Percentiles rank a stretch among this genome's conserved stretches.
These are phyloP conservation scores for Amaurobius ferox DNA, from an alignment of 2,888 invertebrate genomes.

Conservation along the genomic window DNA sequence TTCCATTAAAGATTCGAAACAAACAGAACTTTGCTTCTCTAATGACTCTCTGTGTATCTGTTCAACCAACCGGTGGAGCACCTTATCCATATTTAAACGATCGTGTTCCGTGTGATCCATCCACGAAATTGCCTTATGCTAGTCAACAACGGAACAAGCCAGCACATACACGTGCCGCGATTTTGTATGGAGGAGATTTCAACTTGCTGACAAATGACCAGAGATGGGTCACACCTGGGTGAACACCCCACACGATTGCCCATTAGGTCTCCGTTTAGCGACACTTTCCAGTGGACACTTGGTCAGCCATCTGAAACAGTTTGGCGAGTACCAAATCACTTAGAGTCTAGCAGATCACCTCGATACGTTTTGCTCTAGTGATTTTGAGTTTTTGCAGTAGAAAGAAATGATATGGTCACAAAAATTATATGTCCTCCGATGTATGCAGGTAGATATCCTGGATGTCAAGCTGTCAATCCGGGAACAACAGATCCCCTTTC, in stretches of 20 bases:
- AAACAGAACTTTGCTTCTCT: conserved; percentile 52
- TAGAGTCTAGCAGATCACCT: not conserved
- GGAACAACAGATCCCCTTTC: conserved; percentile 12
- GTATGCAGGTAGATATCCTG: not conserved
- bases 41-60: not conserved
- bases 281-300: conserved; percentile 62
- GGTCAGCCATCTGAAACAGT: conserved; percentile 42
- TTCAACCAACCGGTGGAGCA: not conserved
- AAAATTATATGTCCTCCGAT: not conserved
- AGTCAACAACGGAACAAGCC: conserved; percentile 35
- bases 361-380: conserved; percentile 37
- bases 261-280: conserved; percentile 69
- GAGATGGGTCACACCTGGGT: conserved; percentile 62
- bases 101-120: conserved; percentile 14
- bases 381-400: conserved; percentile 14
- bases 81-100: conserved; percentile 61
- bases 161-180: conserved; percentile 64
- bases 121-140: conserved; percentile 27
- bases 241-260: conserved; percentile 66
- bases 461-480: conserved; percentile 54
- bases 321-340: conserved; percentile 52
- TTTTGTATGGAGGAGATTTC: conserved; percentile 55
- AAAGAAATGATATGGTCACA: conserved; percentile 13
- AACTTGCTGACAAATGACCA: conserved; percentile 60
- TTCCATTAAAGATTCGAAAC: conserved; percentile 59